Percentiles rank a stretch among this genome's conserved stretches.
Conservation (phyloP, 1,140 invertebrate species). For the Acromyrmex echinatior region DNA sequence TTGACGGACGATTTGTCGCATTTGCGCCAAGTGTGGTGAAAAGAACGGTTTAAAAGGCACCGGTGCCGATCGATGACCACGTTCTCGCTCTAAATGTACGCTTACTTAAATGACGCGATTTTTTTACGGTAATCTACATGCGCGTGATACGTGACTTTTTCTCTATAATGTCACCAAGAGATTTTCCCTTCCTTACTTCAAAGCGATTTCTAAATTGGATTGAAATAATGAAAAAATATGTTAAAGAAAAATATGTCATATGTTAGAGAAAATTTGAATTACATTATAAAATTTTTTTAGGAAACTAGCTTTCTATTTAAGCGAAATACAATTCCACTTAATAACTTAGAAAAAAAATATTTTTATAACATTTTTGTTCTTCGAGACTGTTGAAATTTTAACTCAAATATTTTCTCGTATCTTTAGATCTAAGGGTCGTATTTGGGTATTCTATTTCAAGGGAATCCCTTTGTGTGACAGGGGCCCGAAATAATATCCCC, state of each 20-base stretch:
- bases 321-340: not conserved
- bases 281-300: not conserved
- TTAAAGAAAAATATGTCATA: not conserved
- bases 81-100: slow-evolving; percentile 19
- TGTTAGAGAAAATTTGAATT: not conserved
- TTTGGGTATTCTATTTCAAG: slow-evolving; percentile 46
- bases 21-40: slow-evolving; percentile 48
- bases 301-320: not conserved
- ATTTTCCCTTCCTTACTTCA: not conserved
- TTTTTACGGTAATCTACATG: slow-evolving; percentile 19
- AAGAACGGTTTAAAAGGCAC: slow-evolving; percentile 53
- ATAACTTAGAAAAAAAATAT: not conserved
- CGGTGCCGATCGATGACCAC: slow-evolving; percentile 39
- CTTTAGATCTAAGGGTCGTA: slow-evolving; percentile 31
- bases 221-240: not conserved
- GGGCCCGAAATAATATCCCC: slow-evolving; percentile 29
- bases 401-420: slow-evolving; percentile 41
- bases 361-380: not conserved
- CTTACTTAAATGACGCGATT: slow-evolving; percentile 21
- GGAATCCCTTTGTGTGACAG: slow-evolving; percentile 39
- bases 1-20: slow-evolving; percentile 70
- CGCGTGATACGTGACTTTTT: not conserved
- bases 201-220: not conserved
- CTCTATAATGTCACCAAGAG: not conserved
- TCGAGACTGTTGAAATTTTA: slow-evolving; percentile 21